These are phyloP conservation scores for Heteropelma amictum DNA, from an alignment of 2,888 invertebrate genomes.

Conservation along the genomic window DNA sequence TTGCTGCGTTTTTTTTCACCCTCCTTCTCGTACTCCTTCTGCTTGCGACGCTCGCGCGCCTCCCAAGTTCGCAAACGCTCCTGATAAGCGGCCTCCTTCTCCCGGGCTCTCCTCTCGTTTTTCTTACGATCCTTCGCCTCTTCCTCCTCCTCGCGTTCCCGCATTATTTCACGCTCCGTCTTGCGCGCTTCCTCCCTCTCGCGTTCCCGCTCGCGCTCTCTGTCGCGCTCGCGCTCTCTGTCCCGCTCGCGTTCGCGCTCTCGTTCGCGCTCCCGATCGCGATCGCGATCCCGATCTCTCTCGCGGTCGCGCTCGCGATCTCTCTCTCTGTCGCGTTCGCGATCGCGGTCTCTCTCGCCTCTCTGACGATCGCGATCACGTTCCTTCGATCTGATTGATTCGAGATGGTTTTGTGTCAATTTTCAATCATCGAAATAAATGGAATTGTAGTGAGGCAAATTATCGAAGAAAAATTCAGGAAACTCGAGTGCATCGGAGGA, in stretches of 20 bases:
- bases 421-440: neutral
- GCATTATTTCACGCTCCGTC: conserved; percentile 82
- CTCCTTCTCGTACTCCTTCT: conserved; percentile 94
- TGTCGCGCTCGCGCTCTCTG: conserved; percentile 81
- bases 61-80: conserved; percentile 92
- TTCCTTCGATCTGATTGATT: conserved; percentile 70
- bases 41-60: conserved; percentile 91
- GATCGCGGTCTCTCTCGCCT: conserved; percentile 67
- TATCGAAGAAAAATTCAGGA: too few relatives aligned
- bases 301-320: conserved; percentile 73
- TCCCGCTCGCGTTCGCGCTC: conserved; percentile 82
- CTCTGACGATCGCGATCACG: conserved; percentile 67
- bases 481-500: too few relatives aligned
- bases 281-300: conserved; percentile 78
- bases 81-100: conserved; percentile 98
- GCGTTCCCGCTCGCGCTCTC: conserved; percentile 79
- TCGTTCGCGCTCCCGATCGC: conserved; percentile 82
- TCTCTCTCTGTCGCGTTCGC: conserved; percentile 71
- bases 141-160: conserved; percentile 93
- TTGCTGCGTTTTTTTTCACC: conserved; percentile 90
- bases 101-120: conserved; percentile 92
- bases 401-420: conserved; percentile 30
- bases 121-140: conserved; percentile 94
- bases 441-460: too few relatives aligned
- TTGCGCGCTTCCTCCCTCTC: conserved; percentile 80